Evolutionary conservation across 2,797 vertebrate genomes (phyloP).

Genomic region (Crocidura indochinensis): DNA sequence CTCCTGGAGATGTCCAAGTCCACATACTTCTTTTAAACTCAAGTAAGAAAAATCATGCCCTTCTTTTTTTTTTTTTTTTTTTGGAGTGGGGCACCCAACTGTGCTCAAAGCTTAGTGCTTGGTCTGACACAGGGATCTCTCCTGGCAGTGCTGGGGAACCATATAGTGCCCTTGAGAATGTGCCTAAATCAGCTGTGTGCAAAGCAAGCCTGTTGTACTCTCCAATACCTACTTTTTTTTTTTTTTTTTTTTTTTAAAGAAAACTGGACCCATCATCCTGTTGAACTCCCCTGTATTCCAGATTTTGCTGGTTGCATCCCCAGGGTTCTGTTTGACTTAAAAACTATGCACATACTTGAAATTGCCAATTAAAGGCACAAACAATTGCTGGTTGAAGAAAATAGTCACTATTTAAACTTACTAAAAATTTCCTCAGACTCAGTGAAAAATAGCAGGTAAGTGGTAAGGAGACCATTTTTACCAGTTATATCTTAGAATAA

Average conservation of each 20-base stretch:
- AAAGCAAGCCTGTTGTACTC: no score
- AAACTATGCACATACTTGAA: neutral
- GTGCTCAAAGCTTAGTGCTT: no score
- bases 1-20: neutral
- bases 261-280: neutral
- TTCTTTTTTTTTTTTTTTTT: no score
- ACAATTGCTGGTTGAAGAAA: slow-evolving; percentile 1
- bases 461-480: slow-evolving; percentile 27
- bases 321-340: neutral
- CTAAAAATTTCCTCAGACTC: slow-evolving; percentile 30
- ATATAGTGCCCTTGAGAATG: no score
- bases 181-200: no score
- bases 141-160: no score
- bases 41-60: slow-evolving; percentile 31
- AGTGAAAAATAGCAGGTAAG: slow-evolving; percentile 45
- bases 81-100: no score
- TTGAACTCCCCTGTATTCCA: slow-evolving; percentile 8
- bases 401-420: slow-evolving; percentile 13
- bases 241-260: slow-evolving; percentile 54
- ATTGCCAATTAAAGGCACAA: neutral
- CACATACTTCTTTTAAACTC: neutral
- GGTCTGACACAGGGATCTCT: no score
- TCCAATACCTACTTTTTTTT: neutral
- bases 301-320: slow-evolving; percentile 1
- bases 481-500: slow-evolving; percentile 63